A percentile compares a stretch with the other conserved stretches of the same genome.
phyloP scores from a whole-genome alignment of 2,888 invertebrate genomes.

The Aphrophora alni region DNA sequence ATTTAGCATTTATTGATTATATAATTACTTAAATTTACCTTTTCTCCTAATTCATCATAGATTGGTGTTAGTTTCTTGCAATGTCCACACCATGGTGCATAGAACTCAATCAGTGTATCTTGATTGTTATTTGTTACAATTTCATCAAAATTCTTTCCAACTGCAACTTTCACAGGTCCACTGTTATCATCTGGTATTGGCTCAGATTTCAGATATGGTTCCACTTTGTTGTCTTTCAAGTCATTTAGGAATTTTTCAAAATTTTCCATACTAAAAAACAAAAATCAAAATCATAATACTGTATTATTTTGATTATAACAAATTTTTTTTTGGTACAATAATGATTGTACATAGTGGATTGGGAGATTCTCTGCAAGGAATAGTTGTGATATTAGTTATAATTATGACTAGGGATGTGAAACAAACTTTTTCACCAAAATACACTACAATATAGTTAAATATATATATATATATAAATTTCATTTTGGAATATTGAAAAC shows the following conservation, averaged over 20 bases:
- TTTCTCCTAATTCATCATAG: slow-evolving; percentile 92
- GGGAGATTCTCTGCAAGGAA: too few species aligned
- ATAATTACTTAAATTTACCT: too few species aligned
- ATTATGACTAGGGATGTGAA: too few species aligned
- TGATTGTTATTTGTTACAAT: slow-evolving; percentile 88
- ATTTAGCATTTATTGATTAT: too few species aligned
- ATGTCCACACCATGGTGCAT: slow-evolving; percentile 99
- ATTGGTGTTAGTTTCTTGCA: slow-evolving; percentile 95
- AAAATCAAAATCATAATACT: slow-evolving; percentile 23
- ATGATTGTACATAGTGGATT: too few species aligned
- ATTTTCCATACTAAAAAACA: slow-evolving; percentile 72
- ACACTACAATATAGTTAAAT: too few species aligned
- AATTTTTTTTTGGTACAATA: too few species aligned
- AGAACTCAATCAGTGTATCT: slow-evolving; percentile 97
- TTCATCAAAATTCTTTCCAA: slow-evolving; percentile 97
- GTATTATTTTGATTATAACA: too few species aligned
- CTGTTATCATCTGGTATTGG: slow-evolving; percentile 84
- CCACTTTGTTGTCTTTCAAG: slow-evolving; percentile 79
- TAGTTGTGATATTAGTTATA: too few species aligned
- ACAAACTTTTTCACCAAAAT: too few species aligned
- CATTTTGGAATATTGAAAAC: too few species aligned
- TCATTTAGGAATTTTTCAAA: slow-evolving; percentile 86
- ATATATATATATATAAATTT: too few species aligned
- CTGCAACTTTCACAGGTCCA: slow-evolving; percentile 86
- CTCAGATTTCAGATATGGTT: slow-evolving; percentile 96